Base-by-base conservation (phyloP, 2,888 invertebrate species). In the Chirona hameri region DNA sequence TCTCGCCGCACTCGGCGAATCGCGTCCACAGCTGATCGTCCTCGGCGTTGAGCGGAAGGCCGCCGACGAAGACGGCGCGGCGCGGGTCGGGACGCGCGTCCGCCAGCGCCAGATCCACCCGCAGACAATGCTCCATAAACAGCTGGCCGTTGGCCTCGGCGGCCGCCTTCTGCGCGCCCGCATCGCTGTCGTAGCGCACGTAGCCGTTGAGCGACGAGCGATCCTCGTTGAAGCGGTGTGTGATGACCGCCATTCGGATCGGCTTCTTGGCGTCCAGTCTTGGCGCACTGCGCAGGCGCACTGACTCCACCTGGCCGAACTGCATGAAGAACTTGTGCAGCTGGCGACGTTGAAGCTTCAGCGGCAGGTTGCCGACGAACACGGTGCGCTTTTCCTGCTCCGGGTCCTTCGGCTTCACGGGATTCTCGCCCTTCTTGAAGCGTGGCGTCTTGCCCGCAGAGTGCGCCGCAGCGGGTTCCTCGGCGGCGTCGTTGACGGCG, bases 291-390 rank as follows among this genome's bases (percentile, higher is more conserved):
- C 52, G 52, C 52, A 52, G 52, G 18, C 52, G 52, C 52, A 52
- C 52, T 7, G 80, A 60, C 72, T 81, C 82, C 29, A 83, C 69
- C 15, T 24, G 7, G 9, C 82, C 83, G 80, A n/a, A 83, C 57
- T 18, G 60, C 21, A 24, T n/a, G n/a, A 83, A 83, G n/a, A 82
- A 31, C 46, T 46, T 55, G 12, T 46, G 39, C 65, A 83, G 24
- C 10, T 81, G 15, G 24, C 76, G 69, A 29, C 81, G 72, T 18
- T 29, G n/a, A 52, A 55, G 21, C 5, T 15, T 29, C 21, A 81
- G 12, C 29, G 82, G 72, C n/a, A 83, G 82, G 48, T 83, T 83
- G 21, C 83, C 83, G n/a, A 83, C 82, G 29, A 83, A 83, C 27
- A 83, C 52, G 4, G 82, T 83, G 14, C 83, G 65, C 1, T 52